Conservation (phyloP, 64 coral and sea anemone genomes). For the Platygyra sinensis region DNA sequence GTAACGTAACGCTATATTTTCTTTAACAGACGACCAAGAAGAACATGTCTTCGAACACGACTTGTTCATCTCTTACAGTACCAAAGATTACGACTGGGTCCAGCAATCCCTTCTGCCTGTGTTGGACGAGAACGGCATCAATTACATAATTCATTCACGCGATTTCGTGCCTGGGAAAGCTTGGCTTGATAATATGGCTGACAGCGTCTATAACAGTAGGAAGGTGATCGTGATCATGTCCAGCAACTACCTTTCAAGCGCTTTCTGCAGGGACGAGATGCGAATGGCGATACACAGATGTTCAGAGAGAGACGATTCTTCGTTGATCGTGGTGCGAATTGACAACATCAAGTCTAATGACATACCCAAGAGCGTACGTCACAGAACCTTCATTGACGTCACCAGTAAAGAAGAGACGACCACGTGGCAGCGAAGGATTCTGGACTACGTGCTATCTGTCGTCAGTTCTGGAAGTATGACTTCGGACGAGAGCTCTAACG, state of each 20-base stretch:
- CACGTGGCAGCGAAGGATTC: slow-evolving; percentile 6
- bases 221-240: slow-evolving; percentile 55
- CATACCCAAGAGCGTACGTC: slow-evolving; percentile 14
- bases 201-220: slow-evolving; percentile 61
- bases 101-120: slow-evolving; percentile 19
- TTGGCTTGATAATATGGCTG: slow-evolving; percentile 73
- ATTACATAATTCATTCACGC: slow-evolving; percentile 50
- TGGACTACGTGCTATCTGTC: neutral
- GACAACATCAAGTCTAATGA: neutral
- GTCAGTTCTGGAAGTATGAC: neutral
- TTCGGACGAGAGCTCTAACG: neutral
- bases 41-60: slow-evolving; percentile 2
- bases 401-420: slow-evolving; percentile 18
- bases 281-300: slow-evolving; percentile 43
- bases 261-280: slow-evolving; percentile 50
- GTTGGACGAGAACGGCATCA: slow-evolving; percentile 29
- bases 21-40: neutral
- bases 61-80: slow-evolving; percentile 66
- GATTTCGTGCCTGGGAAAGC: slow-evolving; percentile 67
- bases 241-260: slow-evolving; percentile 40
- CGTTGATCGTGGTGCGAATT: slow-evolving; percentile 37
- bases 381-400: slow-evolving; percentile 37
- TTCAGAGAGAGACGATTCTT: neutral
- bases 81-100: slow-evolving; percentile 70
- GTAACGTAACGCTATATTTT: neutral